A percentile compares a stretch with the other conserved stretches of the same genome.
Evolutionary conservation across 1,140 invertebrate species (phyloP).

Genomic region (Bombus impatiens): DNA sequence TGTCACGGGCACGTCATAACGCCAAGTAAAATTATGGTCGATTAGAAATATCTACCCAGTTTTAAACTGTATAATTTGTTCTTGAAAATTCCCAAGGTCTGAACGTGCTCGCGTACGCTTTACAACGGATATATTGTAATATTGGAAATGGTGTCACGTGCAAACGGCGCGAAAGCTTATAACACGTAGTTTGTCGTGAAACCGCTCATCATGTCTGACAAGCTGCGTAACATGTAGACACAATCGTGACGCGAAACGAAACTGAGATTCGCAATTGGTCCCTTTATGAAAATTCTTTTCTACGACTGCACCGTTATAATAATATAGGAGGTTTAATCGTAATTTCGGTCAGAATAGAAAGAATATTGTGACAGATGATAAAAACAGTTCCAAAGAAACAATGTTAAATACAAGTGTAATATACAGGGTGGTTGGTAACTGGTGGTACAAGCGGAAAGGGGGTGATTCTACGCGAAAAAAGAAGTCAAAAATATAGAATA

Average conservation of each 20-base stretch:
- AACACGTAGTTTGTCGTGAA: neutral
- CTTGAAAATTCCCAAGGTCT: neutral
- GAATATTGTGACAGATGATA: too few relatives aligned
- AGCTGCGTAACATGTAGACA: neutral
- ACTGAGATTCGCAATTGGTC: neutral
- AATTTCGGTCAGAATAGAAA: too few relatives aligned
- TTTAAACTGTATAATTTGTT: neutral
- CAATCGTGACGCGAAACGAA: slow-evolving; percentile 19
- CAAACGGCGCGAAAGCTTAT: slow-evolving; percentile 15
- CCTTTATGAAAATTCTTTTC: too few relatives aligned
- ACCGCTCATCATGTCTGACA: slow-evolving; percentile 22
- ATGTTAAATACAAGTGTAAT: too few relatives aligned
- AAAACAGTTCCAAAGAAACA: too few relatives aligned
- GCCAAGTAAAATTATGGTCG: neutral
- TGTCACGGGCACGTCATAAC: neutral
- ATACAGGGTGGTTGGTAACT: too few relatives aligned
- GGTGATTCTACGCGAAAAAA: too few relatives aligned
- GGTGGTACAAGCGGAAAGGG: too few relatives aligned
- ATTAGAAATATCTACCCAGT: neutral
- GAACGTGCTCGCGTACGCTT: neutral
- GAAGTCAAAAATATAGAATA: too few relatives aligned
- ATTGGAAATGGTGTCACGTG: slow-evolving; percentile 45
- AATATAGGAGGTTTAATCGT: too few relatives aligned
- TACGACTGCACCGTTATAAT: too few relatives aligned
- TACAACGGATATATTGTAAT: slow-evolving; percentile 16